Conservation (phyloP, 2,113 vertebrate genomes). For the Melierax canorus region DNA sequence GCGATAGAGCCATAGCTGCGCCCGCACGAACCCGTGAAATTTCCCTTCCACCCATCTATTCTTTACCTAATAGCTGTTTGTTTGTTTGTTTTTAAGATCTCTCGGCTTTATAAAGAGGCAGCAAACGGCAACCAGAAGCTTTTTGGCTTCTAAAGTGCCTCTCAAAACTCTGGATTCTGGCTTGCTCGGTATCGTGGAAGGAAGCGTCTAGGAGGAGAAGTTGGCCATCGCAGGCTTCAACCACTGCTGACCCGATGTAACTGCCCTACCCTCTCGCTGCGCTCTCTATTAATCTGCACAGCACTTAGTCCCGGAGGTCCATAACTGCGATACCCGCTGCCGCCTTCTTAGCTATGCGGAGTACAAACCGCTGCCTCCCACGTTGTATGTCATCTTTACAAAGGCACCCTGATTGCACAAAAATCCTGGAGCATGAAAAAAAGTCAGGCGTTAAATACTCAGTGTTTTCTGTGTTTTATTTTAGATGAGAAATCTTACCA, state of each 20-base stretch:
- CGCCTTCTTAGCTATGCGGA: rapidly evolving
- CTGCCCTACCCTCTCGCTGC: too few species aligned
- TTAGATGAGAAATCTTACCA: not conserved
- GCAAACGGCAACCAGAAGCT: not conserved
- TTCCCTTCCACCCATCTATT: not conserved
- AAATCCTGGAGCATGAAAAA: too few species aligned
- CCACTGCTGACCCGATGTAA: not conserved
- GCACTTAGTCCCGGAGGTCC: not conserved
- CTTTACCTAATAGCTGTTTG: rapidly evolving
- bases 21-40: rapidly evolving
- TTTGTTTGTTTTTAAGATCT: too few species aligned
- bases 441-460: not conserved
- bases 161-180: not conserved
- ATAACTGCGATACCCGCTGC: rapidly evolving
- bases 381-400: not conserved
- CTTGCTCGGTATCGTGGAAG: not conserved
- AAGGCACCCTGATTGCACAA: not conserved
- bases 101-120: not conserved
- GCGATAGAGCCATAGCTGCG: rapidly evolving
- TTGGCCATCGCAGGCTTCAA: not conserved
- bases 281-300: not conserved
- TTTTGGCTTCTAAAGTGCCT: not conserved
- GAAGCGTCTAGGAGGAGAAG: not conserved
- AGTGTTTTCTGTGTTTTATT: not conserved
- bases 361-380: not conserved